phyloP scores from a whole-genome alignment of 2,888 invertebrate species.

The Magallana nippona region DNA sequence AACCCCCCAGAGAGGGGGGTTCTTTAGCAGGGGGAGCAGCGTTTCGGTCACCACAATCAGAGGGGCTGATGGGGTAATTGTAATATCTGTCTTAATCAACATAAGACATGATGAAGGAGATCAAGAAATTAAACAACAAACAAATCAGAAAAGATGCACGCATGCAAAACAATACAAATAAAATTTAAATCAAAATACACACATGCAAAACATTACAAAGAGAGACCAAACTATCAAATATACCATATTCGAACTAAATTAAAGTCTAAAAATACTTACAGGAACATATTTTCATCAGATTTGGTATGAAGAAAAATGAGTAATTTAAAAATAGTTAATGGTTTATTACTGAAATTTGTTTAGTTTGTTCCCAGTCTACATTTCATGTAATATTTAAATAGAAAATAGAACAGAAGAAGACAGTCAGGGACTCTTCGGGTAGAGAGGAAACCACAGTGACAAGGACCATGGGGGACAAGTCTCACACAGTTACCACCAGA shows the following conservation, averaged over 20 bases:
- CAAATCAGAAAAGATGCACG: too few species aligned
- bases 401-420: conserved; percentile 65
- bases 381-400: conserved; percentile 42
- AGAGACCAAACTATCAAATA: too few species aligned
- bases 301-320: too few species aligned
- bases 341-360: too few species aligned
- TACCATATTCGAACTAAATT: too few species aligned
- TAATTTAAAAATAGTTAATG: too few species aligned
- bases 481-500: conserved; percentile 62
- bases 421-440: conserved; percentile 63
- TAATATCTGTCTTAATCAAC: not conserved
- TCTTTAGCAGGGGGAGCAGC: conserved; percentile 40
- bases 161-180: too few species aligned
- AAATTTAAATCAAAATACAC: too few species aligned
- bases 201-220: too few species aligned
- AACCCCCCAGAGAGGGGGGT: not conserved
- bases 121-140: not conserved
- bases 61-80: conserved; percentile 54
- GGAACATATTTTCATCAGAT: too few species aligned
- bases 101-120: not conserved
- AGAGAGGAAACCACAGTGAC: conserved; percentile 66
- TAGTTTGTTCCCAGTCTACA: not conserved
- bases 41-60: conserved; percentile 50
- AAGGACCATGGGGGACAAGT: conserved; percentile 60
- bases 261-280: too few species aligned